These are phyloP conservation scores for Himalopsyche kuldschensis DNA, from an alignment of 2,888 invertebrate species.

Conservation along the genomic window DNA sequence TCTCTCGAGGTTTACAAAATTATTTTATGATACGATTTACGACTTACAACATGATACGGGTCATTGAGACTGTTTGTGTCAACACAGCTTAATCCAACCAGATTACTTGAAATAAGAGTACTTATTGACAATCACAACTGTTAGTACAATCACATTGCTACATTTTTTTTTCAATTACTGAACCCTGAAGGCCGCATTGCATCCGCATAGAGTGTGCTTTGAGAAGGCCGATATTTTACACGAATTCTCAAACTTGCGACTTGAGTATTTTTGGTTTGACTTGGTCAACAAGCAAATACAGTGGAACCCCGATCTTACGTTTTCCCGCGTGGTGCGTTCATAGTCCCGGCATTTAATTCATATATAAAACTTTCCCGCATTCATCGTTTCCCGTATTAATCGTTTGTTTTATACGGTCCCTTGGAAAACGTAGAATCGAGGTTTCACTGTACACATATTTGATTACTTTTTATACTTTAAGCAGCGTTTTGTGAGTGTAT, in stretches of 20 bases:
- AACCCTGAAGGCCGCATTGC: slow-evolving; percentile 31
- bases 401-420: no score
- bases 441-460: not conserved
- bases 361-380: no score
- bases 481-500: no score
- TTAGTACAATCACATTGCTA: slow-evolving; percentile 12
- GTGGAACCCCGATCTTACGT: no score
- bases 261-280: no score
- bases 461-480: no score
- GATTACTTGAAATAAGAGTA: not conserved
- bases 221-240: slow-evolving; percentile 17
- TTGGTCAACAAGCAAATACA: no score
- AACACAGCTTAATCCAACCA: not conserved
- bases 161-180: slow-evolving; percentile 30
- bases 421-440: not conserved
- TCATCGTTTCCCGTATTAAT: no score
- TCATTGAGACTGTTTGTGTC: not conserved
- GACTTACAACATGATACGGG: not conserved
- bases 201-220: slow-evolving; percentile 26
- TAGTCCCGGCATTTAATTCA: no score
- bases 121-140: not conserved
- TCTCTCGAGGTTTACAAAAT: not conserved
- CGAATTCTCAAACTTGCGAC: not conserved
- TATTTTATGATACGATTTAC: not conserved
- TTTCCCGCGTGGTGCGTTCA: no score